phyloP scores from a whole-genome alignment of 2,888 invertebrate species.

The Atrina japonica region DNA sequence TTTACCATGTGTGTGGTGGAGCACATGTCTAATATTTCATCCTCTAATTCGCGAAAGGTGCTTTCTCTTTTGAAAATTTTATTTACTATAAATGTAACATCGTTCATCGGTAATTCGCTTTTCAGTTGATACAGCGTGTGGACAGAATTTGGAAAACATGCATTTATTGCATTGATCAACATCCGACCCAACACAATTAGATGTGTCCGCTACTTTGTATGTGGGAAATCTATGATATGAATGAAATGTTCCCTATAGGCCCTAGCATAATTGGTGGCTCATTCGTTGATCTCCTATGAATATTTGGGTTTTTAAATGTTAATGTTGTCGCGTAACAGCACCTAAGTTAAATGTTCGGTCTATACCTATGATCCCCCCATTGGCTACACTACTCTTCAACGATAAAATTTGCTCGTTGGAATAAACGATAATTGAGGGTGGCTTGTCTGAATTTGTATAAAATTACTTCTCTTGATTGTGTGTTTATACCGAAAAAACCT shows the following conservation, averaged over 20 bases:
- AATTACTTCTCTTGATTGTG: too few relatives aligned
- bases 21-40: neutral
- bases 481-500: too few relatives aligned
- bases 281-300: neutral
- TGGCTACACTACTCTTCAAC: too few relatives aligned
- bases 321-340: neutral
- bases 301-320: slow-evolving; percentile 4
- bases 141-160: too few relatives aligned
- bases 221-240: too few relatives aligned
- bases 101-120: neutral
- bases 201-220: neutral
- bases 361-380: slow-evolving; percentile 17
- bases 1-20: too few relatives aligned
- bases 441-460: too few relatives aligned
- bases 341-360: slow-evolving; percentile 18
- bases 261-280: slow-evolving; percentile 9
- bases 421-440: too few relatives aligned
- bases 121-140: neutral
- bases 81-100: neutral
- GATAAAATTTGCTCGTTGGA: too few relatives aligned
- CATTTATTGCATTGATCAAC: neutral
- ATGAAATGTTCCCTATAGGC: slow-evolving; percentile 3
- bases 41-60: neutral
- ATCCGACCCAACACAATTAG: neutral
- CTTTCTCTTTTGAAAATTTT: neutral